Base-by-base conservation (phyloP, 1,140 invertebrate species). In the Panagrolaimus sp. region DNA sequence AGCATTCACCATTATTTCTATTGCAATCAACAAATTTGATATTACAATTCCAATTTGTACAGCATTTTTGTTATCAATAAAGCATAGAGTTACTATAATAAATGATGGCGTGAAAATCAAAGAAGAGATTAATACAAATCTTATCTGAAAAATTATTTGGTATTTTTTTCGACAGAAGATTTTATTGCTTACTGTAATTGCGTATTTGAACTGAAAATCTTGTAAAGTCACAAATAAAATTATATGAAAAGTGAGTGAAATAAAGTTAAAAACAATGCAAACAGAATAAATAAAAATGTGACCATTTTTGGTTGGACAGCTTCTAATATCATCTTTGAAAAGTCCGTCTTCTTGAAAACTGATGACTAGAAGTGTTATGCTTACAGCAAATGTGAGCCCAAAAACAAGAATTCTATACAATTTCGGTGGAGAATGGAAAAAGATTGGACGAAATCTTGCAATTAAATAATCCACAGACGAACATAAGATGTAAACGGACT, bases 361-460 rank as follows among this genome's bases (percentile, higher is more conserved):
- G 8, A 57, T 57, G 2, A 57, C 9, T 16, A 57, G 5, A 13
- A 57, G 20, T 25, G 9, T 4, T n/a, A 57, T 16, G 4, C 14
- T 25, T 11, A 57, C 20, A 13, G 27, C 20, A 11, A 11, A 20
- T 20, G 27, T 27, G 1, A 20, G 20, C 4, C 1, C 20, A 57
- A 57, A 57, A 27, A 57, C 20, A 57, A 11, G 9, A 57, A 57
- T 57, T 25, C 51, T 14, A 16, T 57, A 57, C 9, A 20, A 25
- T 27, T 20, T 20, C 5, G 51, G 51, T 16, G 51, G 51, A 20
- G 14, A 11, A 27, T 57, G 51, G 8, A 57, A 57, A 57, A 57
- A 57, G 4, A 57, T 11, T 27, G 51, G 51, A 25, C 51, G 51
- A 57, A 57, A 57, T 57, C 51, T 57, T 8, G 51, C 51, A 57